Conservation (phyloP, 2,113 vertebrate genomes). For the Salvelinus namaycush region DNA sequence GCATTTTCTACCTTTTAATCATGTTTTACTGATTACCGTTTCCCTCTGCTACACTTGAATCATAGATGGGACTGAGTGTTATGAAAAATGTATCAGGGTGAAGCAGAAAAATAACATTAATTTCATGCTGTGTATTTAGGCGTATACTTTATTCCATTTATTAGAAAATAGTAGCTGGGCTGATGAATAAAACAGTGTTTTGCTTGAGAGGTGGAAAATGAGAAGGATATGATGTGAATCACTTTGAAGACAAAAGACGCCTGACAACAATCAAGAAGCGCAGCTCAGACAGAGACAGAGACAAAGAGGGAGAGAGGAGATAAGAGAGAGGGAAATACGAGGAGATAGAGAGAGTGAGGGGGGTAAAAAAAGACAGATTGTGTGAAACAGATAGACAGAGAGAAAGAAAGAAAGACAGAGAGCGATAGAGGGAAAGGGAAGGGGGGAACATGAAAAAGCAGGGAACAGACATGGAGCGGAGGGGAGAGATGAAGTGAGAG, state of each 20-base stretch:
- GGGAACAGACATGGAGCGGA: not conserved
- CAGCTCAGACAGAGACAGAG: not conserved
- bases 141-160: not conserved
- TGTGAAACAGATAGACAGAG: not conserved
- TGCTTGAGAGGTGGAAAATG: not conserved
- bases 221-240: not conserved
- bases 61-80: slow-evolving; percentile 1
- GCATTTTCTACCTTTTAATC: not conserved
- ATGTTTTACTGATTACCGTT: not conserved
- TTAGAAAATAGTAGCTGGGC: not conserved
- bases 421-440: not conserved
- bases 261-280: not conserved
- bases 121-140: not conserved
- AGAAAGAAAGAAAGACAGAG: not conserved
- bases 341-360: not conserved
- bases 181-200: not conserved
- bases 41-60: not conserved
- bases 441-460: not conserved
- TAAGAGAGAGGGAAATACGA: not conserved
- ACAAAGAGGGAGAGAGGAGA: not conserved
- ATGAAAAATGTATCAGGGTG: not conserved
- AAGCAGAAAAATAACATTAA: not conserved
- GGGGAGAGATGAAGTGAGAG: not conserved
- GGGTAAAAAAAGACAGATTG: not conserved
- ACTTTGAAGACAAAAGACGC: not conserved